A percentile compares a stretch with the other conserved stretches of the same genome.
phyloP scores from a whole-genome alignment of 2,888 invertebrate species.

The Antheraea yamamai region DNA sequence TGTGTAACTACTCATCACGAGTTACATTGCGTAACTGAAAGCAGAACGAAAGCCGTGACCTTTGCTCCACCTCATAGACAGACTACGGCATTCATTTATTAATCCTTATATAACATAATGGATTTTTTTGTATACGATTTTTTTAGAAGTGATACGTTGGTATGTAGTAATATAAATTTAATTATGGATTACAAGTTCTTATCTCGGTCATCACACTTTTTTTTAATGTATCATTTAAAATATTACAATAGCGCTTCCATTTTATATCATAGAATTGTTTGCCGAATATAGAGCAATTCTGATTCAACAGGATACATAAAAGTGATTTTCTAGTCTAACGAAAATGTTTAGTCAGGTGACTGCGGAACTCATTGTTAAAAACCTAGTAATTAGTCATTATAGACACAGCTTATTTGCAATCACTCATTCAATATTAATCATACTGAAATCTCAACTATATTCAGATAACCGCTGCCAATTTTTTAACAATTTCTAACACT shows the following conservation, averaged over 20 bases:
- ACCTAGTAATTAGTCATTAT: no score
- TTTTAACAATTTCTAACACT: no score
- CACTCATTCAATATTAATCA: no score
- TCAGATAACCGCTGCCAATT: no score
- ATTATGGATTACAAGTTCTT: background rate
- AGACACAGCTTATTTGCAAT: no score
- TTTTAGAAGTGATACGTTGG: background rate
- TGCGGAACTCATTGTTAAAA: background rate
- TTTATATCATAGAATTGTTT: background rate
- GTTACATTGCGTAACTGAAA: slow-evolving; percentile 8
- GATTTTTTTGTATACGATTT: slow-evolving; percentile 3
- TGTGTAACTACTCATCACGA: background rate
- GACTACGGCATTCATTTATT: slow-evolving; percentile 24
- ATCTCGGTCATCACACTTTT: background rate
- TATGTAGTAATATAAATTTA: background rate
- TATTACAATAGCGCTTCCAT: background rate
- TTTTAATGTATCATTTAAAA: background rate
- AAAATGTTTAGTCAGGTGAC: background rate
- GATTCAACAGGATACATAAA: background rate
- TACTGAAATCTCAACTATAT: no score
- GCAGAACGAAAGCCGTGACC: slow-evolving; percentile 49
- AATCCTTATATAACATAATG: slow-evolving; percentile 36
- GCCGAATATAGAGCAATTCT: background rate
- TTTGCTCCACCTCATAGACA: slow-evolving; percentile 44
- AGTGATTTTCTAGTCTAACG: background rate